Evolutionary conservation across 2,113 vertebrate species (phyloP), one percentile per base, ranked within the genome.

Genomic region (Neotragus pygmaeus): DNA sequence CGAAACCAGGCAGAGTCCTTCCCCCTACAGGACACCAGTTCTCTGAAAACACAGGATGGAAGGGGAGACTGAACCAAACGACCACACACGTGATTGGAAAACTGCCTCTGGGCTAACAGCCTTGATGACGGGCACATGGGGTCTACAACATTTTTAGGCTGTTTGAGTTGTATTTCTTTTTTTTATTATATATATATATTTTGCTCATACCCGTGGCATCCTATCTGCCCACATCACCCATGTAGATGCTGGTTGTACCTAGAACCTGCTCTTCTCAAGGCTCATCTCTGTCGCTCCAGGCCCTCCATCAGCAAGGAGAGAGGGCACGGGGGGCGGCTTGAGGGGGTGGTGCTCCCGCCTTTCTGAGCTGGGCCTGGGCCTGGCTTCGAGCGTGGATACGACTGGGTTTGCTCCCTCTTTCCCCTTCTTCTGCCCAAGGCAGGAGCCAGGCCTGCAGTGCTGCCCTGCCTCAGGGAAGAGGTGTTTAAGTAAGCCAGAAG

Each of bases 341-440:
- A 4, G 13, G n/a, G 21, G 57, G 10, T 0, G 0, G 4, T 0
- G 1, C 28, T 51, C 19, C 9, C 21, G 5, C 57, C 19, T 58
- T 49, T 80, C 23, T 16, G 36, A 36, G 43, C 27, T 21, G 70
- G 21, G 7, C n/a, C 39, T 84, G 33, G 28, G 6, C 66, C 60
- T 96, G 39, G 19, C 14, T 45, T 45, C 7, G 7, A 45, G 7
- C 43, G 5, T 14, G 45, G 58, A 43, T 27, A 25, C 3, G 4
- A 17, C 45, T 33, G 12, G 11, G 10, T 25, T 78, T 27, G 77
- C 64, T 13, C 16, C 11, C 15, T 60, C 43, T 57, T 70, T 84
- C 28, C n/a, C 33, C 30, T 57, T n/a, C 49, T 64, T 53, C 12
- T 30, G 19, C 28, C 15, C 33, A 45, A 93, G 75, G n/a, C 8